phyloP scores from a whole-genome alignment of 2,888 invertebrate species.

The Cantharis rufa region DNA sequence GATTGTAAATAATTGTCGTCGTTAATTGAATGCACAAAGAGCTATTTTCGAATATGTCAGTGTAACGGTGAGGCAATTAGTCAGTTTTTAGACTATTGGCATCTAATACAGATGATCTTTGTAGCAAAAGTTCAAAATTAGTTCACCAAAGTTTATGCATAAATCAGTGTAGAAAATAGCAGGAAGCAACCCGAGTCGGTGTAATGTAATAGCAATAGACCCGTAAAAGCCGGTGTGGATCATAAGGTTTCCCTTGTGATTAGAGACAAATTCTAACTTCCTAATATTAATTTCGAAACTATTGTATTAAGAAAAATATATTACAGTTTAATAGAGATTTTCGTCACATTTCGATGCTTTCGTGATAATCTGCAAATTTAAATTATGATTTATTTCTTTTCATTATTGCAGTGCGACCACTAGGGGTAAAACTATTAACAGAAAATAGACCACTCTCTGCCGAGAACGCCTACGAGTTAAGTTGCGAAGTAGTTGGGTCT shows the following conservation, averaged over 20 bases:
- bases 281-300: slow-evolving; percentile 48
- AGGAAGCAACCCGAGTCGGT: slow-evolving; percentile 41
- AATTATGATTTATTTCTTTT: background rate
- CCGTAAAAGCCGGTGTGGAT: slow-evolving; percentile 40
- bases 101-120: slow-evolving; percentile 17
- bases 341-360: background rate
- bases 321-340: background rate
- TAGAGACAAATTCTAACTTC: slow-evolving; percentile 46
- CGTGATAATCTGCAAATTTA: background rate
- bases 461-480: slow-evolving; percentile 70
- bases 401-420: slow-evolving; percentile 67
- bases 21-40: background rate
- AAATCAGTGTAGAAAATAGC: slow-evolving; percentile 35
- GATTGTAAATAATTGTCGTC: background rate
- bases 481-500: slow-evolving; percentile 75
- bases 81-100: slow-evolving; percentile 19
- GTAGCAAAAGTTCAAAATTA: slow-evolving; percentile 22
- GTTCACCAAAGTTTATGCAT: slow-evolving; percentile 29
- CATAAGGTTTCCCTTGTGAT: slow-evolving; percentile 49
- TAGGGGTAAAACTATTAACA: slow-evolving; percentile 70
- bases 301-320: slow-evolving; percentile 29
- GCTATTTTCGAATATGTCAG: background rate
- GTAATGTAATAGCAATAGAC: slow-evolving; percentile 43
- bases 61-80: background rate
- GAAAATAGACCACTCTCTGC: slow-evolving; percentile 74